Evolutionary conservation across 1,140 invertebrate genomes (phyloP).

Genomic region (silkworm (Bombyx mori)): DNA sequence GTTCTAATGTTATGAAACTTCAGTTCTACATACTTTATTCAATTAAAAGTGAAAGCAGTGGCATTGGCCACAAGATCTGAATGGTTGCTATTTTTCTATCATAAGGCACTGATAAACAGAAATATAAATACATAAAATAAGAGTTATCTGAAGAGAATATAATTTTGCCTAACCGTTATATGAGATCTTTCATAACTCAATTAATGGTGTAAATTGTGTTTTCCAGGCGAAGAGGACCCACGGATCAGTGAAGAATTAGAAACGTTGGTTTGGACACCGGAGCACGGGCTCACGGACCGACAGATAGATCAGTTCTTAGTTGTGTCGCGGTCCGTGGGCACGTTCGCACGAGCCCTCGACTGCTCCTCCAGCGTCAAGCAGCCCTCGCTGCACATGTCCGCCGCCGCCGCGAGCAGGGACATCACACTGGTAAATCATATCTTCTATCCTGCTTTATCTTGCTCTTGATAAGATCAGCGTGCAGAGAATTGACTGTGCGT

Average conservation of each 20-base stretch:
- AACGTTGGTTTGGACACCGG: conserved; percentile 93
- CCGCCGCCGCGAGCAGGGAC: conserved; percentile 97
- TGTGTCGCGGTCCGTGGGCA: conserved; percentile 97
- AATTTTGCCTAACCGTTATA: no score
- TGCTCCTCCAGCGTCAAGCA: conserved; percentile 98
- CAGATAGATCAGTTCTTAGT: conserved; percentile 99
- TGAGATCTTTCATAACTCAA: not conserved
- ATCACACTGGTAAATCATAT: conserved; percentile 86
- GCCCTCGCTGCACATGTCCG: conserved; percentile 98
- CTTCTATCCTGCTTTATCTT: not conserved
- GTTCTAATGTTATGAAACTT: no score
- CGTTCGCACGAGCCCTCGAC: conserved; percentile 98
- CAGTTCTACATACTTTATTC: no score
- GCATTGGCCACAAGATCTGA: no score
- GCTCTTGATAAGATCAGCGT: not conserved
- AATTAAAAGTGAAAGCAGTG: no score
- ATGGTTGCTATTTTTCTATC: no score
- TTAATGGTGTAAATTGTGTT: not conserved
- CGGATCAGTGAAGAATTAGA: conserved; percentile 87
- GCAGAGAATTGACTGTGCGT: not conserved
- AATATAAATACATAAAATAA: no score
- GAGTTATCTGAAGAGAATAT: no score
- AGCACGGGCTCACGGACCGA: conserved; percentile 90
- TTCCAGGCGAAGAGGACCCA: conserved; percentile 79
- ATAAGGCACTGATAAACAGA: no score